Evolutionary conservation across 2,113 vertebrate genomes (phyloP).

Genomic region (Spea multiplicata): DNA sequence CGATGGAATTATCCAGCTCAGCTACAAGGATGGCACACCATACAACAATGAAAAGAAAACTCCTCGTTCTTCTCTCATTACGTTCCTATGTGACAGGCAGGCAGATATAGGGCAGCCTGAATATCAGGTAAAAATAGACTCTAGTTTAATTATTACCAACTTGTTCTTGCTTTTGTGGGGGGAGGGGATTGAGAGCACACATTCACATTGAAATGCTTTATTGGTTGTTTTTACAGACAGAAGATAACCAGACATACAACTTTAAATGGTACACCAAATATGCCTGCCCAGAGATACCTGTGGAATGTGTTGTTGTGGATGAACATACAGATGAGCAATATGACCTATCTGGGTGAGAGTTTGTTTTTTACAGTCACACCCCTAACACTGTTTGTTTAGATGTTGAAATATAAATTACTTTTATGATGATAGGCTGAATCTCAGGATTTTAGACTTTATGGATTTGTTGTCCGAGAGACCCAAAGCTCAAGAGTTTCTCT

Average conservation of each 20-base stretch:
- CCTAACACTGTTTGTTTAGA: too few relatives aligned
- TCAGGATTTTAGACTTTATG: too few relatives aligned
- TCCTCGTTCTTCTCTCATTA: conserved; percentile 77
- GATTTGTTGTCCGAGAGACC: too few relatives aligned
- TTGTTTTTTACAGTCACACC: too few relatives aligned
- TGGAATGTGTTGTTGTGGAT: conserved; percentile 89
- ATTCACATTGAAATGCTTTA: not conserved
- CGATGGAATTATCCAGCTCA: conserved; percentile 86
- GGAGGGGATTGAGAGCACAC: too few relatives aligned
- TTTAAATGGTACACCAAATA: conserved; percentile 92
- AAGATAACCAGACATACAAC: conserved; percentile 87
- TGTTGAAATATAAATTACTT: too few relatives aligned
- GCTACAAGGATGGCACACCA: conserved; percentile 76
- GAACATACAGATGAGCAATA: conserved; percentile 78
- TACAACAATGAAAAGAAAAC: conserved; percentile 81
- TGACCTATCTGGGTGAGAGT: conserved; percentile 85
- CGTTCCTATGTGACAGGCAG: conserved; percentile 85
- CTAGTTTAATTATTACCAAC: too few relatives aligned
- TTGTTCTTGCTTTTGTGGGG: not conserved
- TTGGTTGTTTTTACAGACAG: conserved; percentile 60
- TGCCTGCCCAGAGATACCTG: conserved; percentile 83
- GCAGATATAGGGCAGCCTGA: conserved; percentile 79
- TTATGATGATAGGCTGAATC: too few relatives aligned
- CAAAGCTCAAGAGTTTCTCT: too few relatives aligned
- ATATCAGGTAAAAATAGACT: conserved; percentile 75